Base-by-base conservation (phyloP, 2,113 vertebrate genomes). In the Scartelaos histophorus region DNA sequence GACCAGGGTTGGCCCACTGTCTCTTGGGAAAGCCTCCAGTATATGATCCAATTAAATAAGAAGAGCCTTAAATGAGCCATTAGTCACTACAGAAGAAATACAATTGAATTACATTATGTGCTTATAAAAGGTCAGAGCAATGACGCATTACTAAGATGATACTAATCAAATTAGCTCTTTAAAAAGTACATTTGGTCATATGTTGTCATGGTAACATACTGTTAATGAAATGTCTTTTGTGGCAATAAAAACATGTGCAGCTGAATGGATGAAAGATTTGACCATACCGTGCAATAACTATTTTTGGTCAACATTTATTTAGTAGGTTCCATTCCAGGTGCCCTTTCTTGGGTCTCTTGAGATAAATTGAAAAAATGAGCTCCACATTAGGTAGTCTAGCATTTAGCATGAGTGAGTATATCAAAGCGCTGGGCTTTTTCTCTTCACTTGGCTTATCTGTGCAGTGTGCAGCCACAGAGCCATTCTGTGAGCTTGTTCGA, bases 401-500 rank as follows among this genome's bases (percentile, higher is more conserved):
- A 19, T n/a, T n/a, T 53, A 53, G 5, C 17, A n/a, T 7, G 51
- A 54, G 5, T n/a, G 51, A 53, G 7, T 9, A 54, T 21, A 54
- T 51, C 3, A 16, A 16, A 51, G 49, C 49, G 1, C 16, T 17
- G 49, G 51, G 19, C 51, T 54, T n/a, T 21, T 21, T n/a, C 51
- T n/a, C 6, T 54, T 54, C 17, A 51, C 47, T 19, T 51, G 47
- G 17, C 47, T 56, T 22, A 1, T 15, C 22, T 25, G 22, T 15
- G 21, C 15, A 58, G 22, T 13, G 17, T 70, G 38, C 45, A 16
- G 54, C 69, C 77, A 57, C 15, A 29, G 61, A 22, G 56, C 35
- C 7, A 3, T 66, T 71, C 71, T 49, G 43, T 5, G 29, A 47
- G 66, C 57, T 61, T 82, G 84, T 80, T 79, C 58, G 35, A 69